Percentiles rank a stretch among this genome's conserved stretches.
These are phyloP conservation scores for Alcedo quadribrachys DNA, from an alignment of 2,797 vertebrate genomes.

Conservation along the genomic window DNA sequence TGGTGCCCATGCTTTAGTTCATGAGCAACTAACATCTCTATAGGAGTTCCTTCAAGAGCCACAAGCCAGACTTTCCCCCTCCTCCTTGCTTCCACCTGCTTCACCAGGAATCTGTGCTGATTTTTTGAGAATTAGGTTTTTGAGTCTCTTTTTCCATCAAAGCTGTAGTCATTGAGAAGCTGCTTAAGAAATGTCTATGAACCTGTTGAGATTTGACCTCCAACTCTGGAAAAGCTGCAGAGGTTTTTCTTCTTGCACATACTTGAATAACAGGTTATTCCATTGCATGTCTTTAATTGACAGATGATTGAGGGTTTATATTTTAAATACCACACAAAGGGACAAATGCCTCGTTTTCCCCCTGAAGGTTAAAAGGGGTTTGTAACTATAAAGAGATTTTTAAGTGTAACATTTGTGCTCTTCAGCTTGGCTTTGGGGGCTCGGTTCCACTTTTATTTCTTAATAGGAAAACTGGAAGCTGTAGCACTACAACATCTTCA, in stretches of 20 bases:
- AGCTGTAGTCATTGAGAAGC: not conserved
- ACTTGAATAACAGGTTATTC: slow-evolving; percentile 37
- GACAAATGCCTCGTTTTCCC: not conserved
- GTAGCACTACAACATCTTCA: slow-evolving; percentile 55
- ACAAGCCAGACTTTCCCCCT: not conserved
- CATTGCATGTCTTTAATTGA: slow-evolving; percentile 29
- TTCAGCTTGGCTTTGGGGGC: not conserved
- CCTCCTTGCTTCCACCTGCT: not conserved
- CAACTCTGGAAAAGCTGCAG: not conserved
- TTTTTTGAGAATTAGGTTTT: not conserved
- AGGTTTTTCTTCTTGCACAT: not conserved
- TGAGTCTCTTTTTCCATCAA: not conserved
- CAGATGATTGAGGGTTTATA: not conserved
- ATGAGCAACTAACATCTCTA: not conserved
- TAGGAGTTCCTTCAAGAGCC: not conserved
- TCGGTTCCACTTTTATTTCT: slow-evolving; percentile 49
- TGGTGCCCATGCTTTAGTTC: not conserved
- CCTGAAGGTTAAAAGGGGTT: not conserved
- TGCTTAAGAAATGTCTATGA: not conserved
- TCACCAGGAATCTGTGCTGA: not conserved
- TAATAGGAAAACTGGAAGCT: slow-evolving; percentile 58
- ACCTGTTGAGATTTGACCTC: not conserved
- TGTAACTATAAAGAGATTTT: not conserved
- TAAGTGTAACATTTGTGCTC: slow-evolving; percentile 24
- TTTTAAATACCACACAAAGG: slow-evolving; percentile 21